Conservation (phyloP, 2,113 vertebrate species). For the Oncorhynchus clarkii region DNA sequence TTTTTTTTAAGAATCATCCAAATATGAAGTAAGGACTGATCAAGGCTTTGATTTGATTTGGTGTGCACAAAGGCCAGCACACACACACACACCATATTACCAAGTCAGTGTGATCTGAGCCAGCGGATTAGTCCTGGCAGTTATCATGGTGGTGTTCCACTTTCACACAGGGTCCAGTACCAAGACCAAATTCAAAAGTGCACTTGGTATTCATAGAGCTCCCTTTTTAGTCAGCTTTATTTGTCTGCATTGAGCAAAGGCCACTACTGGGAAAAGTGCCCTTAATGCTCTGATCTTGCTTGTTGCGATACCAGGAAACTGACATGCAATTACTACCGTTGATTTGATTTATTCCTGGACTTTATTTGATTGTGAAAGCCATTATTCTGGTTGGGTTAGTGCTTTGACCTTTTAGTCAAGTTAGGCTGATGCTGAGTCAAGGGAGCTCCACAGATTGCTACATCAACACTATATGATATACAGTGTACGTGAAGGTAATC, state of each 20-base stretch:
- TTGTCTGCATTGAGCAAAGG: constrained; percentile 46
- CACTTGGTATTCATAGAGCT: constrained; percentile 53
- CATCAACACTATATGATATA: neutral
- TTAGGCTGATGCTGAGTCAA: constrained; percentile 34
- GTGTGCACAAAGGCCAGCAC: too few species aligned
- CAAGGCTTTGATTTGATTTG: neutral
- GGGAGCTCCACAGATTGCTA: neutral
- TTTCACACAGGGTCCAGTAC: constrained; percentile 9
- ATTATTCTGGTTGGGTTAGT: constrained; percentile 21
- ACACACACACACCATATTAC: neutral
- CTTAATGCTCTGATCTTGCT: constrained; percentile 24
- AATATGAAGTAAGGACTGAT: neutral
- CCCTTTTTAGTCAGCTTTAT: constrained; percentile 34
- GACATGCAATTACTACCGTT: constrained; percentile 20
- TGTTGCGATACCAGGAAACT: constrained; percentile 2
- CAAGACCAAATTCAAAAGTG: constrained; percentile 12
- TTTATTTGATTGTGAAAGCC: constrained; percentile 30
- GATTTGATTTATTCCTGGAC: constrained; percentile 50
- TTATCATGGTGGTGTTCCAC: constrained; percentile 14
- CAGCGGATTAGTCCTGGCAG: constrained; percentile 26
- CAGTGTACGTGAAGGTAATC: neutral
- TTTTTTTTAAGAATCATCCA: neutral
- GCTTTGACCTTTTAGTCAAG: constrained; percentile 39
- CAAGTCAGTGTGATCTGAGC: constrained; percentile 2
- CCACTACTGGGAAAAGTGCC: constrained; percentile 25